Evolutionary conservation across 2,797 vertebrate species (phyloP), one percentile per base, ranked within the genome.

Genomic region (Hoplostethus mediterraneus): DNA sequence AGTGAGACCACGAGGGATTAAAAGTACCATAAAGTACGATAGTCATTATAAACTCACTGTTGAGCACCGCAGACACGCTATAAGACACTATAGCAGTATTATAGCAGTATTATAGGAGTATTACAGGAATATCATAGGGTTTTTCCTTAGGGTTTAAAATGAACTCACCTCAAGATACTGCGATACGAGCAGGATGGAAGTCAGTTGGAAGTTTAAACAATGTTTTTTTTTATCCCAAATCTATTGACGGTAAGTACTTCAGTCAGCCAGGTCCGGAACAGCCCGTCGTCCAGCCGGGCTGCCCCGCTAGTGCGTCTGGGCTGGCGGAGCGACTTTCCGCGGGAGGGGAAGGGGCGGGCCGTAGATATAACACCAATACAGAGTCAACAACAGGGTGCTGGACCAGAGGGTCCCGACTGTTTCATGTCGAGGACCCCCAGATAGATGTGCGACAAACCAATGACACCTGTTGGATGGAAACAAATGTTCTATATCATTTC

Each of bases 271-370:
- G 71, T 85, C 79, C 67, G 85, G 49, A 63, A 0, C 70, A 42
- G 69, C 71, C 60, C 71, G 5, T 31, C 57, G 52, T 28, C 73
- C 79, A 47, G 75, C 77, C 78, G 87, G 62, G 85, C 87, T 80
- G 87, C 71, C 68, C 73, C 71, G 81, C 79, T 85, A 75, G 67
- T 56, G 89, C 75, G 75, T 59, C 45, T 51, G 73, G 62, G 80
- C 69, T 67, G 87, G 3, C 14, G 71, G 69, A 70, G 87, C 79
- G 72, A 76, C 36, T 80, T 62, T 12, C 85, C 73, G 72, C 69
- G 75, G 74, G 6, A 71, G 40, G 81, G 75, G 64, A 67, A 56
- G 89, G 87, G 89, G 86, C 76, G 88, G 84, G 74, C 17, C 30
- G 38, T 25, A 48, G 49, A 56, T 45, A 68, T 17, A 53, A 78